Base-by-base conservation (phyloP, 1,140 invertebrate species). In the Brachystomella parvula region DNA sequence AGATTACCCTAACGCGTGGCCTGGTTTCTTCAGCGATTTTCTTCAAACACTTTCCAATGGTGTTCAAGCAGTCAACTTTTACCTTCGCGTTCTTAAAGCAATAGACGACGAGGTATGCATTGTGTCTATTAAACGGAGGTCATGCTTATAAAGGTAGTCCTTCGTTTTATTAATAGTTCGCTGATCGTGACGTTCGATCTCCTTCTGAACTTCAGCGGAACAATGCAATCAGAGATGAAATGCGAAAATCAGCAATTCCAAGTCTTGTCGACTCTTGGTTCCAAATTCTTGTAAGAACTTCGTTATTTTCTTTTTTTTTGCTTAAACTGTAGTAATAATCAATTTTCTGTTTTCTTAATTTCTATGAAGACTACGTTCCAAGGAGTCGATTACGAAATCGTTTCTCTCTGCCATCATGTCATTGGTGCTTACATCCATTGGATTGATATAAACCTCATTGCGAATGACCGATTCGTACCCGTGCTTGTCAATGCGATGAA, bases 401-500 rank as follows among this genome's bases (percentile, higher is more conserved):
- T 77, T 1, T 78, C 78, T 62, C 75, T 78, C 60, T 83, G 82
- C 69, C 74, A 84, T 53, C 78, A 83, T 39, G 81, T 83, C 2
- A 80, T 85, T 68, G 83, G 83, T 2, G 76, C 77, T n/a, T 85
- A 80, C 72, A 78, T 84, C 21, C 78, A 81, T 1, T 85, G 83
- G 83, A 84, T 85, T 64, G 83, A 85, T 72, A 83, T 85, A 63
- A 77, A 76, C 30, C 76, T 84, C 30, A 80, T 85, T 57, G 82
- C 82, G 31, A 84, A 84, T 73, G 79, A 83, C 47, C 76, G 78
- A 30, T 83, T 84, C 76, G 81, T 85, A 2, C 65, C 76, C n/a
- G 73, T 82, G 15, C 75, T 85, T 31, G 76, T 84, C 29, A 75
- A 77, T 12, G 79, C 80, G 65, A 71, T 84, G 64, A 72, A 73